Conservation (phyloP, 2,888 invertebrate species). For the Megalurothrips usitatus region DNA sequence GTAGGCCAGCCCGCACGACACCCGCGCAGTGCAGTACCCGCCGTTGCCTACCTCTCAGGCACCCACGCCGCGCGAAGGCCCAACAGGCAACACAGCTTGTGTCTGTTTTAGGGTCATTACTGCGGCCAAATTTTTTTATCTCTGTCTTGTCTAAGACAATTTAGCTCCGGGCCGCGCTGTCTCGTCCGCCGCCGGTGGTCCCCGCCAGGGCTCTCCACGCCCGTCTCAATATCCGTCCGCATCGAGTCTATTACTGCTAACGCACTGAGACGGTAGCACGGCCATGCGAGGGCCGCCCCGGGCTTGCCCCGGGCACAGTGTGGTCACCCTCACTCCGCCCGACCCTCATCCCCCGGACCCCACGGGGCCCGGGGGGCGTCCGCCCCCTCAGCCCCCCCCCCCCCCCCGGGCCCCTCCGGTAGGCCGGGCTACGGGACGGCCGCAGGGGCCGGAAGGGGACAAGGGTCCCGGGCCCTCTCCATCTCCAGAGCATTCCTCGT, state of each 20-base stretch:
- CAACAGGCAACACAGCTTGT: too few relatives aligned
- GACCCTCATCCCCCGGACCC: not conserved
- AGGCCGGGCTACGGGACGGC: not conserved
- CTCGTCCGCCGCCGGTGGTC: too few relatives aligned
- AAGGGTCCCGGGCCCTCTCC: not conserved
- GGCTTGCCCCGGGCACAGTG: not conserved
- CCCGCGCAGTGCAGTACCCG: too few relatives aligned
- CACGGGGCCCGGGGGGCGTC: too few relatives aligned
- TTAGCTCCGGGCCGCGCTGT: too few relatives aligned
- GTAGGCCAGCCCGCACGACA: too few relatives aligned
- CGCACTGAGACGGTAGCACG: not conserved
- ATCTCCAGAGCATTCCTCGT: not conserved
- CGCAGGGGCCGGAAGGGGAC: not conserved
- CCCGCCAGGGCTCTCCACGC: not conserved
- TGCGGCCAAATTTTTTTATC: too few relatives aligned
- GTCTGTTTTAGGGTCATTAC: too few relatives aligned
- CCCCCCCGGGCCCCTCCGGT: not conserved
- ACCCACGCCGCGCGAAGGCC: too few relatives aligned
- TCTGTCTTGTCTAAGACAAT: too few relatives aligned
- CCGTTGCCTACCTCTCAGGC: too few relatives aligned
- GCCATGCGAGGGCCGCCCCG: not conserved
- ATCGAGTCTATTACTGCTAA: slow-evolving; percentile 17
- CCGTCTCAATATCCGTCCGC: not conserved
- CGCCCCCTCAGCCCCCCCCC: not conserved
- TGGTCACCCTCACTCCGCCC: not conserved